Evolutionary conservation across 2,888 invertebrate species (phyloP).

Genomic region (Hydropsyche betteni): DNA sequence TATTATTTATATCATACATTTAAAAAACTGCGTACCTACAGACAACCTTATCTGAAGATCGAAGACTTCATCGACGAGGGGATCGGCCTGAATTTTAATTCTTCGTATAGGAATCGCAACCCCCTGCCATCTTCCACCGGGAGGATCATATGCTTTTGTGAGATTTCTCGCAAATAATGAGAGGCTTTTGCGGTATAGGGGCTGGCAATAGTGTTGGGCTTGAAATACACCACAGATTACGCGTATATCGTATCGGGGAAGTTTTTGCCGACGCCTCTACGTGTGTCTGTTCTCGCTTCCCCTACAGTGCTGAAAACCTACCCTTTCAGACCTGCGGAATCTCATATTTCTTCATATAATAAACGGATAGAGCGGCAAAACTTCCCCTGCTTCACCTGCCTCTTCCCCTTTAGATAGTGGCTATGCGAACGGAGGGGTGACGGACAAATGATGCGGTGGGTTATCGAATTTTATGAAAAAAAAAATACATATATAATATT

Average conservation of each 20-base stretch:
- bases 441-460: conserved; percentile 15
- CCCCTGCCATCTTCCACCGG: conserved; percentile 1
- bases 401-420: conserved; percentile 4
- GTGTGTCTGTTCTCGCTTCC: too few species aligned
- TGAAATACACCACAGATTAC: conserved; percentile 47
- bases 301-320: background rate
- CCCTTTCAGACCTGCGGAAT: conserved; percentile 39
- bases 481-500: too few species aligned
- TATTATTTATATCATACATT: too few species aligned
- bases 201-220: conserved; percentile 31
- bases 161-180: conserved; percentile 42
- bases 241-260: conserved; percentile 30
- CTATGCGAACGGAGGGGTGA: background rate
- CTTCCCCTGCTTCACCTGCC: conserved; percentile 11
- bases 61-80: background rate
- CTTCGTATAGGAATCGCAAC: background rate
- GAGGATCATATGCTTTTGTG: conserved; percentile 30
- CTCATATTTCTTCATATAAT: conserved; percentile 49
- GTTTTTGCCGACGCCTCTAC: background rate
- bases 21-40: background rate
- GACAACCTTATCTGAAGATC: background rate
- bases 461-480: background rate
- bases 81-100: conserved; percentile 12
- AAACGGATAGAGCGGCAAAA: conserved; percentile 35
- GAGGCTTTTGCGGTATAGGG: conserved; percentile 38